Percentiles rank a stretch among this genome's conserved stretches.
Evolutionary conservation across 2,797 vertebrate species (phyloP).

Genomic region (Orientallactaga sibirica): DNA sequence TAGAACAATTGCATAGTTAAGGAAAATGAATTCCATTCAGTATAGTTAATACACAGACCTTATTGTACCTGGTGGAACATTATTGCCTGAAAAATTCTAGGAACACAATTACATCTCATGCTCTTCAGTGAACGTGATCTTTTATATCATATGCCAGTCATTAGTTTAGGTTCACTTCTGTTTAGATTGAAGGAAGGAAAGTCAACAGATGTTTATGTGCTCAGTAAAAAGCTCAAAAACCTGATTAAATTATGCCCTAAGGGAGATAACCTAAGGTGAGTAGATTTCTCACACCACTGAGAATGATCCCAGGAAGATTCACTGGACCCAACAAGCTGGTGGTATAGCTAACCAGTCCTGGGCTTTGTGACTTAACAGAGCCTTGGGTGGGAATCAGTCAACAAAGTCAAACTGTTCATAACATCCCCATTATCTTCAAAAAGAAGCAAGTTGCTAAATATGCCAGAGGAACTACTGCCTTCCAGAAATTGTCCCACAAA

Average conservation of each 20-base stretch:
- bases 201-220: conserved; percentile 70
- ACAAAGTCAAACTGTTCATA: conserved; percentile 86
- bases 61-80: conserved; percentile 66
- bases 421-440: conserved; percentile 87
- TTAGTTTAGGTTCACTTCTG: conserved; percentile 79
- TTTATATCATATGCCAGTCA: conserved; percentile 71
- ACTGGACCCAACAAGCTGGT: conserved; percentile 76
- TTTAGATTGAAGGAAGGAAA: conserved; percentile 69
- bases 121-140: not conserved
- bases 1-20: not conserved
- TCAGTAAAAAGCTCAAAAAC: conserved; percentile 67
- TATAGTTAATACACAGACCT: conserved; percentile 29
- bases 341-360: conserved; percentile 77
- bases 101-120: conserved; percentile 42
- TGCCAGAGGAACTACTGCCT: conserved; percentile 72
- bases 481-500: conserved; percentile 71
- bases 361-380: conserved; percentile 76
- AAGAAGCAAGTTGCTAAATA: conserved; percentile 85
- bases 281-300: conserved; percentile 71
- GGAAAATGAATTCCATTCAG: conserved; percentile 42
- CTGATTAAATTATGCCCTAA: conserved; percentile 55
- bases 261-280: conserved; percentile 52
- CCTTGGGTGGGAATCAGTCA: conserved; percentile 83
- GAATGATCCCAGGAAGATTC: conserved; percentile 50
- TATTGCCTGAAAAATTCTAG: conserved; percentile 74